Base-by-base conservation (phyloP, 1,140 invertebrate genomes). In the Drosophila sucinea region DNA sequence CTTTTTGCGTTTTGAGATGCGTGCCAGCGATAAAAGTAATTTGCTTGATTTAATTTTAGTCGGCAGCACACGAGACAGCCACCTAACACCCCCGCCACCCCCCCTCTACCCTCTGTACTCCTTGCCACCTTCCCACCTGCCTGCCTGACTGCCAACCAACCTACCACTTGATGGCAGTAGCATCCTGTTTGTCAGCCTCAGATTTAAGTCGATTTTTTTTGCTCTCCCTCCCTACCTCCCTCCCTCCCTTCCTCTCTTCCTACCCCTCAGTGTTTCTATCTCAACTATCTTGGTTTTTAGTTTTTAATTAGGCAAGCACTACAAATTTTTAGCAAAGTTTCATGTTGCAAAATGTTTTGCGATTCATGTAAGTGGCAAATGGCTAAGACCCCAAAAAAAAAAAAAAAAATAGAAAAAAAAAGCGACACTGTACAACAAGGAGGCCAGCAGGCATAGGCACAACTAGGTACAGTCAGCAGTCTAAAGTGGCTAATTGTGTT, bases 11-110 rank as follows among this genome's bases (percentile, higher is more conserved):
- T 89, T 77, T 67, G 77, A 89, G 84, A 89, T 89, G 85, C 80
- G 85, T 90, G 84, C 84, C 84, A 90, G 85, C 82, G 84, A 89
- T 89, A 89, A 89, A 89, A 89, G 84, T 89, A 89, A 89, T 89
- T 89, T 89, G 84, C 84, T 89, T 89, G 84, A 89, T 89, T 89
- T 89, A 89, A 89, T 89, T 89, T 89, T 89, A 89, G 85, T 84
- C 84, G 86, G 80, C 84, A 80, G 83, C 83, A 83, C 79, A 75
- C 82, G 75, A 79, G 78, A 81, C 76, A 81, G 67, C 71, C 70
- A 71, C 67, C 67, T 51, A 51, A 74, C 75, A 74, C 57, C 71
- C 75, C 75, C 75, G 55, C 38, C 3, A 23, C 4, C 47, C 10
- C 25, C 35, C 25, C 10, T 27, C 51, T 10, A 51, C 17, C 17